Percentiles rank a stretch among this genome's conserved stretches.
phyloP scores from a whole-genome alignment of 2,888 invertebrate species.

The Spilarctia lutea region DNA sequence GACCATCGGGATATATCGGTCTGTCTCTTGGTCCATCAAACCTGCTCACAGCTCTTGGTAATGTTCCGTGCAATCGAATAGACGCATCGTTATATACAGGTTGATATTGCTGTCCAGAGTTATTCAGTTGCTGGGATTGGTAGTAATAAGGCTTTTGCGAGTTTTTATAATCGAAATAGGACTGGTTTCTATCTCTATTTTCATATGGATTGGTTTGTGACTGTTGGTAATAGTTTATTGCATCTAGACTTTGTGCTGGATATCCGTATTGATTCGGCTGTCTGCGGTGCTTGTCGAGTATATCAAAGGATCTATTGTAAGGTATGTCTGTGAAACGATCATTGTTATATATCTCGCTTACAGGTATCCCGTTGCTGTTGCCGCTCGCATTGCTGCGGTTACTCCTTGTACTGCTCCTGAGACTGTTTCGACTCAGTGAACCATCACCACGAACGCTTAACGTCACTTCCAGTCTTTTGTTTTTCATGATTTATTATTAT shows the following conservation, averaged over 20 bases:
- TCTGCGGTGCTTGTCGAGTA: conserved; percentile 74
- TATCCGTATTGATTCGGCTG: conserved; percentile 74
- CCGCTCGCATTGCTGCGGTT: conserved; percentile 74
- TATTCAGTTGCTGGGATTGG: conserved; percentile 50
- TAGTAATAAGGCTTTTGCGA: conserved; percentile 58
- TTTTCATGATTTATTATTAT: conserved; percentile 71
- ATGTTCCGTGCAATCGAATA: conserved; percentile 66
- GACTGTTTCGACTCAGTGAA: conserved; percentile 75
- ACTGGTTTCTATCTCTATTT: conserved; percentile 60
- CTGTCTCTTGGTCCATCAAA: conserved; percentile 53
- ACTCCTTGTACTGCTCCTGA: conserved; percentile 77
- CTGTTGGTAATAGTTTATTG: conserved; percentile 72
- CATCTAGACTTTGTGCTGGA: conserved; percentile 79
- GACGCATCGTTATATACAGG: conserved; percentile 65
- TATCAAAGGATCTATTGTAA: conserved; percentile 76
- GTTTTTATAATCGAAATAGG: conserved; percentile 70
- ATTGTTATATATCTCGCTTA: conserved; percentile 79
- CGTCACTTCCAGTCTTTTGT: conserved; percentile 81
- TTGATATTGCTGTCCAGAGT: conserved; percentile 58
- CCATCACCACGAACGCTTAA: conserved; percentile 83
- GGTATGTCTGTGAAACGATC: conserved; percentile 74
- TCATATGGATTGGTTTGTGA: conserved; percentile 58
- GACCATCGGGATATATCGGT: conserved; percentile 59
- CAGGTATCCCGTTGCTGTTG: conserved; percentile 70
- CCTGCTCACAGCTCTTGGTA: conserved; percentile 65